These are phyloP conservation scores for Lasioglossum marginatum DNA, from an alignment of 2,888 invertebrate species.

Conservation along the genomic window DNA sequence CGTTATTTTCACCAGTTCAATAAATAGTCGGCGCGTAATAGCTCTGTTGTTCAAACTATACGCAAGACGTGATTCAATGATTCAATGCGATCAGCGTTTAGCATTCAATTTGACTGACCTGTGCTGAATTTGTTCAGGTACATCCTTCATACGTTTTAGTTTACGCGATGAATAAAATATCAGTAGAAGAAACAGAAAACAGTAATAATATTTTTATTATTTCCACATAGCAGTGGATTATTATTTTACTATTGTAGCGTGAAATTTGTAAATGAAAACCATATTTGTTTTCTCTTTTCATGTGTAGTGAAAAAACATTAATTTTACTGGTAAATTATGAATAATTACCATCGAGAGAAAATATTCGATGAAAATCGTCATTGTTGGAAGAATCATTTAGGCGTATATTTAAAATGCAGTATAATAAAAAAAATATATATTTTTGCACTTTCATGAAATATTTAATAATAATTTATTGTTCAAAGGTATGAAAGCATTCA, in stretches of 20 bases:
- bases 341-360: background rate
- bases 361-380: background rate
- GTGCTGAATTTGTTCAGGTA: background rate
- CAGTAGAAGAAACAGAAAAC: background rate
- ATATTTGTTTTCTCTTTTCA: background rate
- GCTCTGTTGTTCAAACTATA: background rate
- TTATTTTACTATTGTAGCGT: too few relatives aligned
- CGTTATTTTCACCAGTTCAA: background rate
- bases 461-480: background rate
- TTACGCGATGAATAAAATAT: background rate
- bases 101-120: background rate
- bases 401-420: background rate
- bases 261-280: background rate
- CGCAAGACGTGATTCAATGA: background rate
- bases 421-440: too few relatives aligned
- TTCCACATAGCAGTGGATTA: background rate
- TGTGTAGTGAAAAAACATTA: background rate
- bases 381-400: background rate
- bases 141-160: background rate
- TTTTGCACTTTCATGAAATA: background rate
- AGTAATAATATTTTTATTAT: background rate
- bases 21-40: background rate
- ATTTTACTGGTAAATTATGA: background rate
- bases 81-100: background rate
- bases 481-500: background rate